A percentile compares a stretch with the other conserved stretches of the same genome.
Conservation (phyloP, 2,888 invertebrate genomes). For the Phalangium opilio region DNA sequence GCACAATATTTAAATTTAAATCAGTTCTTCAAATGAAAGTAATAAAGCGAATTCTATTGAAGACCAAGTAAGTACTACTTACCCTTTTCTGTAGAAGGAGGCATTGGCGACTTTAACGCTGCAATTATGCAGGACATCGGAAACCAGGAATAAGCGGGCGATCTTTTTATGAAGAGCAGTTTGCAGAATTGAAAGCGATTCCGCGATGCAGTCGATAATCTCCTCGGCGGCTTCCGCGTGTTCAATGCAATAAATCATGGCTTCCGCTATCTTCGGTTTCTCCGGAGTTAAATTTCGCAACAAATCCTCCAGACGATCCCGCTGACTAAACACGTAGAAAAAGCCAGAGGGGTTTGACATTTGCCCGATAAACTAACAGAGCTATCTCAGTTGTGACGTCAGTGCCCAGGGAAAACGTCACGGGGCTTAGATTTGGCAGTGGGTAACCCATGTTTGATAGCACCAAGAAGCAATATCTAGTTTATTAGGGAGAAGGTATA, state of each 20-base stretch:
- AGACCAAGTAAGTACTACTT: slow-evolving; percentile 32
- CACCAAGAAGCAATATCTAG: no score
- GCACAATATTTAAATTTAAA: no score
- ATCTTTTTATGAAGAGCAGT: slow-evolving; percentile 76
- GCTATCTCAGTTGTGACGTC: no score
- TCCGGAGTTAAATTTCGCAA: slow-evolving; percentile 69
- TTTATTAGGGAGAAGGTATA: no score
- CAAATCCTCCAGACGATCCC: slow-evolving; percentile 81
- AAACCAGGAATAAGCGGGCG: slow-evolving; percentile 81
- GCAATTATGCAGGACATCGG: slow-evolving; percentile 93
- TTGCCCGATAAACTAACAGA: no score
- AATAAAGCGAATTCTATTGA: no score
- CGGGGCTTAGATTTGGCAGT: no score
- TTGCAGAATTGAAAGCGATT: slow-evolving; percentile 57
- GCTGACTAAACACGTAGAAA: no score
- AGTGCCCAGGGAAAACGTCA: no score
- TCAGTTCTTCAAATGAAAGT: no score
- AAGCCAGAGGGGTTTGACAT: no score
- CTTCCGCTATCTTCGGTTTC: slow-evolving; percentile 67
- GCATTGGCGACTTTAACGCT: slow-evolving; percentile 92
- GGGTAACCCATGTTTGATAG: no score
- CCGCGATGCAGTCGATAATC: slow-evolving; percentile 78
- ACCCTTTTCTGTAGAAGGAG: slow-evolving; percentile 76
- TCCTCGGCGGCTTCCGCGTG: slow-evolving; percentile 96
- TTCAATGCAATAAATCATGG: slow-evolving; percentile 98